Evolutionary conservation across 2,113 vertebrate genomes (phyloP).

Genomic region (Cyphomyrus plagiostoma): DNA sequence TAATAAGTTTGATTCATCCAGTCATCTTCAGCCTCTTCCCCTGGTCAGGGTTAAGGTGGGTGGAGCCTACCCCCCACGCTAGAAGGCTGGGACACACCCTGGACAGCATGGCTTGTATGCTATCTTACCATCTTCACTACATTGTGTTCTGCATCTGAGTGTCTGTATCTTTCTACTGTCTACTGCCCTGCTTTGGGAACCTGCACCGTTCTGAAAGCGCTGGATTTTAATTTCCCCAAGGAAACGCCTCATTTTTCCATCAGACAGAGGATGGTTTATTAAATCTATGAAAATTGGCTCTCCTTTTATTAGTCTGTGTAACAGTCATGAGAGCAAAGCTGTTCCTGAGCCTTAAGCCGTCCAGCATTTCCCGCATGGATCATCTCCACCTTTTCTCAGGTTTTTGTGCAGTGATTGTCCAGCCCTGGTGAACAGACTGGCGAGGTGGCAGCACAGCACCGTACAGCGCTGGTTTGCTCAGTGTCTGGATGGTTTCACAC

Average conservation of each 20-base stretch:
- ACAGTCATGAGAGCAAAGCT: not conserved
- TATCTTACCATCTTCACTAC: not conserved
- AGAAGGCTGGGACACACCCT: not conserved
- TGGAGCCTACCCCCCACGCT: not conserved
- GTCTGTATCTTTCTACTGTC: not conserved
- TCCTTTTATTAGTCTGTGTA: not conserved
- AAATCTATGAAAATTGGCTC: not conserved
- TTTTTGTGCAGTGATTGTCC: not conserved
- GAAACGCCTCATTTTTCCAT: constrained; percentile 46
- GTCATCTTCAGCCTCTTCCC: not conserved
- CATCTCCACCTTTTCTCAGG: not conserved
- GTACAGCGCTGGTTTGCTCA: not conserved
- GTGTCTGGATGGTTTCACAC: not conserved
- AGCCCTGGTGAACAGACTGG: not conserved
- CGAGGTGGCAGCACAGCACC: not conserved
- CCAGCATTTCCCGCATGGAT: not conserved
- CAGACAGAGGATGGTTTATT: constrained; percentile 3
- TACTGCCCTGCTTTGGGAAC: not conserved
- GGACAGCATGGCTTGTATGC: not conserved
- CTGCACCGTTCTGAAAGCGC: not conserved
- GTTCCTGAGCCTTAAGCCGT: not conserved
- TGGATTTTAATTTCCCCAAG: constrained; percentile 16
- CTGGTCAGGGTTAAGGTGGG: not conserved
- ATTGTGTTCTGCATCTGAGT: not conserved
- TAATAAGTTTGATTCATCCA: not conserved